A percentile compares a stretch with the other conserved stretches of the same genome.
These are phyloP conservation scores for Drosophila nikananu DNA, from an alignment of 1,140 invertebrate genomes.

Conservation along the genomic window DNA sequence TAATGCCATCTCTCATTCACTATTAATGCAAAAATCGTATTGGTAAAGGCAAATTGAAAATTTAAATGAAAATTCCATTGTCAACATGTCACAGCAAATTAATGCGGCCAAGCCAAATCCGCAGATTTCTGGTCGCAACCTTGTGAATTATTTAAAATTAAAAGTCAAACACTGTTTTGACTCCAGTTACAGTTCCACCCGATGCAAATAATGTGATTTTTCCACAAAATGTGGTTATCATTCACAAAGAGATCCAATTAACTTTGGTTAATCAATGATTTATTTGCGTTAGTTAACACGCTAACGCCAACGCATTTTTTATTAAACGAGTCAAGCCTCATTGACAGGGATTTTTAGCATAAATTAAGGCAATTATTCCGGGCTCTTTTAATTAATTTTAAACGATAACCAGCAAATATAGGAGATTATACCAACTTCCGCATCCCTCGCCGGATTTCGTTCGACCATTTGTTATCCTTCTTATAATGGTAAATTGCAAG, in stretches of 20 bases:
- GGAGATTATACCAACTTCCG: background rate
- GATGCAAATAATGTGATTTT: background rate
- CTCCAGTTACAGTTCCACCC: background rate
- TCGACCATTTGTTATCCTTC: slow-evolving; percentile 41
- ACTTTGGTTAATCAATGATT: slow-evolving; percentile 24
- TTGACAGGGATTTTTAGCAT: slow-evolving; percentile 7
- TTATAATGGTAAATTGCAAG: slow-evolving; percentile 63
- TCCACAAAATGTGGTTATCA: background rate
- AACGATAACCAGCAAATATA: background rate
- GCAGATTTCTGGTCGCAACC: slow-evolving; percentile 47
- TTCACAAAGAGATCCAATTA: slow-evolving; percentile 3
- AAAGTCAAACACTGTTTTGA: slow-evolving; percentile 31
- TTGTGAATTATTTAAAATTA: slow-evolving; percentile 43
- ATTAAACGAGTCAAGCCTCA: background rate
- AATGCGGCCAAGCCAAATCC: slow-evolving; percentile 41
- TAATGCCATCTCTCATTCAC: slow-evolving; percentile 53
- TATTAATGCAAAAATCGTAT: slow-evolving; percentile 50
- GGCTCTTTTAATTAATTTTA: background rate
- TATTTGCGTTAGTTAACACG: slow-evolving; percentile 24
- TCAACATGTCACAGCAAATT: slow-evolving; percentile 37
- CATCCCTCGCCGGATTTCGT: background rate
- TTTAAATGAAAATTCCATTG: slow-evolving; percentile 63
- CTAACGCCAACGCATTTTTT: background rate
- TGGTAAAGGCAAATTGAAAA: slow-evolving; percentile 32
- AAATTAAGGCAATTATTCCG: background rate